Evolutionary conservation across 2,888 invertebrate genomes (phyloP), one percentile per base, ranked within the genome.

Genomic region (Camptogramma bilineatum): DNA sequence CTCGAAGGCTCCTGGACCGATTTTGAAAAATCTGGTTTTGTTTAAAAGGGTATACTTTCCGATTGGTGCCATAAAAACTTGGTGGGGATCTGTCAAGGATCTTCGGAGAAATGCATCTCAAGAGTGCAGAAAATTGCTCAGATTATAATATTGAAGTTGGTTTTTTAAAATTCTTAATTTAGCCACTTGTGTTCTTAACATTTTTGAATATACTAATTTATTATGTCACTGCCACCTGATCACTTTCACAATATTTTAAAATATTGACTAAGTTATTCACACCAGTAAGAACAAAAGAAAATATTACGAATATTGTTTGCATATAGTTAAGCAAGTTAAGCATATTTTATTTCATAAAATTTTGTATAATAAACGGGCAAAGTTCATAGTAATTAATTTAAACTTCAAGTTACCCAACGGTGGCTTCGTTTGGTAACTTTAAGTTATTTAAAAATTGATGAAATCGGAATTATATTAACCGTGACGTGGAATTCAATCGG

Each of bases 171-270:
- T n/a, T n/a, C n/a, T n/a, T n/a, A n/a, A n/a, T n/a, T n/a, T n/a
- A n/a, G n/a, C n/a, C n/a, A n/a, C n/a, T n/a, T n/a, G n/a, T n/a
- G n/a, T n/a, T n/a, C n/a, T n/a, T n/a, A n/a, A n/a, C n/a, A n/a
- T n/a, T n/a, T n/a, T n/a, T n/a, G n/a, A n/a, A n/a, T n/a, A n/a
- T n/a, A n/a, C n/a, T n/a, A n/a, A n/a, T n/a, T 24, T 24, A 24
- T 24, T 24, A 24, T 24, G 24, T 24, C 5, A 8, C 5, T 28
- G 7, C 7, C 28, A 28, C 5, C 71, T 74, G 74, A 78, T 74
- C 80, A 82, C 85, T 85, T 86, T 84, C 84, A 81, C 82, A 81
- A 81, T 80, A 5, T 78, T 76, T 62, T 31, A 17, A 19, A 19
- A 44, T 50, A 42, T 44, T 21, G 19, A 4, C 34, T 21, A 62